Percentiles rank a stretch among this genome's conserved stretches.
Evolutionary conservation across 2,888 invertebrate species (phyloP).

Genomic region (Cephus rjabovi): DNA sequence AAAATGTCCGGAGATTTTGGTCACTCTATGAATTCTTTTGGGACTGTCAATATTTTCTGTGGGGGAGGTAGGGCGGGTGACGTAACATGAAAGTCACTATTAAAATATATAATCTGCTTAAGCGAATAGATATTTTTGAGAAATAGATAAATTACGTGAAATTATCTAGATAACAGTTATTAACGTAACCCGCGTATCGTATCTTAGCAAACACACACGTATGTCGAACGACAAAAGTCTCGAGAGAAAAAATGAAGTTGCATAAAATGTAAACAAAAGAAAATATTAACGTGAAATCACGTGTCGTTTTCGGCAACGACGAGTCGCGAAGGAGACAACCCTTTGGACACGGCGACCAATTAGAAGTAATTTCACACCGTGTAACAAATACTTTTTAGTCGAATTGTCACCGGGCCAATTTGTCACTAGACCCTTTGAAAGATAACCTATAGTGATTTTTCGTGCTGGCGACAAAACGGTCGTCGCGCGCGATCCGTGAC

Average conservation of each 20-base stretch:
- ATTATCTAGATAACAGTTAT: not conserved
- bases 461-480: not conserved
- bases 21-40: not conserved
- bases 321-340: not conserved
- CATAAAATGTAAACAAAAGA: no score
- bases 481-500: not conserved
- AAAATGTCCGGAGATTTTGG: not conserved
- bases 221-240: not conserved
- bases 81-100: not conserved
- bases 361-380: constrained; percentile 6
- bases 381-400: not conserved
- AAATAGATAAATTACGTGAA: not conserved
- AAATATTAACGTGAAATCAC: not conserved
- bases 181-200: not conserved
- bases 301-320: not conserved
- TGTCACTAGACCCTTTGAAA: not conserved
- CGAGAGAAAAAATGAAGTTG: not conserved
- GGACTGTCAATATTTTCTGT: not conserved
- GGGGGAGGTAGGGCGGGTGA: not conserved
- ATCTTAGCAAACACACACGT: not conserved
- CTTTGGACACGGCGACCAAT: constrained; percentile 10
- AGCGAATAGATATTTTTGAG: not conserved
- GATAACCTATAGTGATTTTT: not conserved
- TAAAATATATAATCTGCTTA: not conserved
- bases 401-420: not conserved